A percentile compares a stretch with the other conserved stretches of the same genome.
phyloP scores from a whole-genome alignment of 2,888 invertebrate species.

The Drosophila sordidula region DNA sequence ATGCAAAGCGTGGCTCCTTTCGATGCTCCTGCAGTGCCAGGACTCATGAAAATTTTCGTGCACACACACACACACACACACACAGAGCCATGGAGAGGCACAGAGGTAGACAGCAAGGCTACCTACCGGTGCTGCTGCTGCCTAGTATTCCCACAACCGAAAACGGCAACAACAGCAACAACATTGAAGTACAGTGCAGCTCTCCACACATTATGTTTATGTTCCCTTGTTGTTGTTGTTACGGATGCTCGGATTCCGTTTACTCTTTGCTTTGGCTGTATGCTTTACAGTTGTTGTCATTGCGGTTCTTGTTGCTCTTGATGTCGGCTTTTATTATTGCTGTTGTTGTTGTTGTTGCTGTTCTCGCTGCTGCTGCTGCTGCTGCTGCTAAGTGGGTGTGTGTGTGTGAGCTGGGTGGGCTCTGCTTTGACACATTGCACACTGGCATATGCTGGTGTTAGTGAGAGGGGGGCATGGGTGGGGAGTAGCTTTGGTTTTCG shows the following conservation, averaged over 20 bases:
- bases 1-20: conserved; percentile 77
- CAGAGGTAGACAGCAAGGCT: conserved; percentile 75
- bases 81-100: conserved; percentile 26
- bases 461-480: conserved; percentile 4
- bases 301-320: conserved; percentile 76
- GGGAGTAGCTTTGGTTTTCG: conserved; percentile 29
- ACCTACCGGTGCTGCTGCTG: conserved; percentile 54
- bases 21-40: conserved; percentile 60
- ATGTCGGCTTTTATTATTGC: conserved; percentile 54
- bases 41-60: conserved; percentile 71
- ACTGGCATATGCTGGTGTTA: conserved; percentile 32
- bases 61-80: conserved; percentile 40
- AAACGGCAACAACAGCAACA: conserved; percentile 56
- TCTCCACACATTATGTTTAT: conserved; percentile 67
- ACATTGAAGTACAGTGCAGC: conserved; percentile 72
- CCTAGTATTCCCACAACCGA: conserved; percentile 65
- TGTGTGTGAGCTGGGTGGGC: conserved; percentile 33
- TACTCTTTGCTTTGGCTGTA: conserved; percentile 64
- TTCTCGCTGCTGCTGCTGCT: conserved; percentile 41
- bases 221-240: conserved; percentile 49
- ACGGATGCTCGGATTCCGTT: conserved; percentile 71
- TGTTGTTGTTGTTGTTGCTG: conserved; percentile 51
- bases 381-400: conserved; percentile 62
- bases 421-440: conserved; percentile 65
- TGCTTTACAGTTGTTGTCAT: conserved; percentile 75